Conservation (phyloP, 2,113 vertebrate species). For the Lepisosteus oculatus region DNA sequence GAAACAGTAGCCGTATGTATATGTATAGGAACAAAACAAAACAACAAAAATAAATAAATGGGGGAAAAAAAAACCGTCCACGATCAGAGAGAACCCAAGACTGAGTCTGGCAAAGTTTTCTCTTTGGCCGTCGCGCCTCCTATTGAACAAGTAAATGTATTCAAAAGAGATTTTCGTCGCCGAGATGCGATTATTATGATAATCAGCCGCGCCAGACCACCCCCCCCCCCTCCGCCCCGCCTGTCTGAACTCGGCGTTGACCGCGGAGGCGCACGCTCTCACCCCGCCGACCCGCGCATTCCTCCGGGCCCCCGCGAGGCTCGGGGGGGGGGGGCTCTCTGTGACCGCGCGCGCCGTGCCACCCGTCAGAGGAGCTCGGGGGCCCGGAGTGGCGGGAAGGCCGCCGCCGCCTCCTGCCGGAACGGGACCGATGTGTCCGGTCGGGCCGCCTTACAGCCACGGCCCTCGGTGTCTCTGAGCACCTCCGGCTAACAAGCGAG, state of each 20-base stretch:
- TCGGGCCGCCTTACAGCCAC: too few relatives aligned
- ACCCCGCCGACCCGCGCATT: conserved; percentile 62
- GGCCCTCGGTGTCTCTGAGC: too few relatives aligned
- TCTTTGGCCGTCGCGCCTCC: conserved; percentile 77
- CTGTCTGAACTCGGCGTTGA: conserved; percentile 64
- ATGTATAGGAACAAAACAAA: conserved; percentile 59
- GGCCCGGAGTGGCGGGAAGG: too few relatives aligned
- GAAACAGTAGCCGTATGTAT: conserved; percentile 61
- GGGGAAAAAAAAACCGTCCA: conserved; percentile 42
- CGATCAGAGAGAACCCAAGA: conserved; percentile 30
- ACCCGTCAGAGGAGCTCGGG: too few relatives aligned
- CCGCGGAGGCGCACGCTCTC: conserved; percentile 72
- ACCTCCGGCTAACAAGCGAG: too few relatives aligned
- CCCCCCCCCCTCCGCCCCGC: conserved; percentile 44
- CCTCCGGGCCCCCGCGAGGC: conserved; percentile 59
- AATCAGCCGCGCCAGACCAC: conserved; percentile 56
- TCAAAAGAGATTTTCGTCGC: conserved; percentile 79
- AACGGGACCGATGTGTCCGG: too few relatives aligned
- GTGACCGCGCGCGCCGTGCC: too few relatives aligned
- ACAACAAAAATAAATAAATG: conserved; percentile 45
- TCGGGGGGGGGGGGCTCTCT: too few relatives aligned
- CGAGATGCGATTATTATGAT: conserved; percentile 74
- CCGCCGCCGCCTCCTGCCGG: too few relatives aligned
- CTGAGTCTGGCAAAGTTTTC: conserved; percentile 70
- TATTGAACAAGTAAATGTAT: conserved; percentile 76